Evolutionary conservation across 2,888 invertebrate genomes (phyloP), one percentile per base, ranked within the genome.

Genomic region (Tigriopus californicus): DNA sequence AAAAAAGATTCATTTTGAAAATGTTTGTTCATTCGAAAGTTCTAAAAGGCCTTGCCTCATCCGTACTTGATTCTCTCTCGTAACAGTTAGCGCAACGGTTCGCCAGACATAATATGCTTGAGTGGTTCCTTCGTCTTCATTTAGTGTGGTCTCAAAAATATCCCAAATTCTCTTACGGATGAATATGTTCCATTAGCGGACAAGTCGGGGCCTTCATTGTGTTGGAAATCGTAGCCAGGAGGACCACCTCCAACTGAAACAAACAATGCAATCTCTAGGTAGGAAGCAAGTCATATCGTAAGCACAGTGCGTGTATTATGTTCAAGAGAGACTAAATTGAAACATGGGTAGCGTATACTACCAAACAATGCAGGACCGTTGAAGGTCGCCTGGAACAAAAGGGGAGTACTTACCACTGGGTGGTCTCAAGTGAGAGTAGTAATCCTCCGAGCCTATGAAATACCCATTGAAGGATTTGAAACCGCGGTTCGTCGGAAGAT

Each of bases 401-500:
- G 15, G 46, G 20, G 15, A 3, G 4, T n/a, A 18, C 22, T 51
- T 5, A 51, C 51, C 25, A n/a, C 15, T 53, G 18, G 47, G 49
- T 6, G 11, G 11, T 40, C 58, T 42, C 0, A 83, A 84, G 68
- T 92, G 92, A 68, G 89, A 88, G 67, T 79, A 87, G 72, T 91
- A 88, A 70, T 92, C 91, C 40, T 88, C 87, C 69, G 83, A 84
- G 0, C 91, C 91, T 0, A 83, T 82, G 83, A 88, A 89, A 68
- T 79, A 87, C 0, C 92, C 92, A 78, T 81, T 70, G 73, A 84
- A 83, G 62, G 83, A 77, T 66, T 84, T 78, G 68, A 89, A 89
- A 22, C 89, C 89, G 65, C 88, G 74, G 65, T 76, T 76, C 0
- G 80, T 72, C 0, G 90, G 89, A 6, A 85, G 79, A 68, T 85